Conservation (phyloP, 1,140 invertebrate genomes). For the Drosophila suzukii region DNA sequence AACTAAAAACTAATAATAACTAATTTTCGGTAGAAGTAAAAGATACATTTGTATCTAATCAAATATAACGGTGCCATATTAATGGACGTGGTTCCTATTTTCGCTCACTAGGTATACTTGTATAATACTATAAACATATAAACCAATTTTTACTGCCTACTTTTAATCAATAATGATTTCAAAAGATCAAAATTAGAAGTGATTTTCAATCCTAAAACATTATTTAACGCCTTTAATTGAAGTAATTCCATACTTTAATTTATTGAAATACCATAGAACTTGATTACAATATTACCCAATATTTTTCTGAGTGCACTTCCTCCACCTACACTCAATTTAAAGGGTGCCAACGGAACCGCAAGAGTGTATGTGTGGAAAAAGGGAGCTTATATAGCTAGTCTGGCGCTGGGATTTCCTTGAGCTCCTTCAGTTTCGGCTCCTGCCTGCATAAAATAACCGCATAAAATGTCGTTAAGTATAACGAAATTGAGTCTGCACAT, state of each 20-base stretch:
- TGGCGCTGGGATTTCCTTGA: slow-evolving; percentile 31
- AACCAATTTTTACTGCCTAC: neutral
- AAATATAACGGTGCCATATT: no score
- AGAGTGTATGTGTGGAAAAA: slow-evolving; percentile 20
- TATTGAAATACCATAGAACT: neutral
- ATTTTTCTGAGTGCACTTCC: slow-evolving; percentile 36
- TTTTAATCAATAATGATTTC: no score
- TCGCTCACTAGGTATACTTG: no score
- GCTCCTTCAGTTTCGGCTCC: slow-evolving; percentile 50
- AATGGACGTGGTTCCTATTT: no score
- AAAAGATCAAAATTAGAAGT: no score
- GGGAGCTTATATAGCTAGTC: slow-evolving; percentile 23
- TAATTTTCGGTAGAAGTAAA: no score
- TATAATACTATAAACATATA: no score
- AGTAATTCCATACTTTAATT: no score
- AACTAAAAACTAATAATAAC: no score
- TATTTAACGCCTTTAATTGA: neutral
- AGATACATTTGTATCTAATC: no score
- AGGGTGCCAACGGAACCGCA: slow-evolving; percentile 66
- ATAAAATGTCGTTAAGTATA: slow-evolving; percentile 83
- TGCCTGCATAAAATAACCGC: slow-evolving; percentile 76
- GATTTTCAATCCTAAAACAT: no score
- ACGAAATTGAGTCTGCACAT: slow-evolving; percentile 83
- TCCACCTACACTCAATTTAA: slow-evolving; percentile 31
- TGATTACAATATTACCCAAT: neutral